Conservation (phyloP, 2,113 vertebrate species). For the Geococcyx californianus region DNA sequence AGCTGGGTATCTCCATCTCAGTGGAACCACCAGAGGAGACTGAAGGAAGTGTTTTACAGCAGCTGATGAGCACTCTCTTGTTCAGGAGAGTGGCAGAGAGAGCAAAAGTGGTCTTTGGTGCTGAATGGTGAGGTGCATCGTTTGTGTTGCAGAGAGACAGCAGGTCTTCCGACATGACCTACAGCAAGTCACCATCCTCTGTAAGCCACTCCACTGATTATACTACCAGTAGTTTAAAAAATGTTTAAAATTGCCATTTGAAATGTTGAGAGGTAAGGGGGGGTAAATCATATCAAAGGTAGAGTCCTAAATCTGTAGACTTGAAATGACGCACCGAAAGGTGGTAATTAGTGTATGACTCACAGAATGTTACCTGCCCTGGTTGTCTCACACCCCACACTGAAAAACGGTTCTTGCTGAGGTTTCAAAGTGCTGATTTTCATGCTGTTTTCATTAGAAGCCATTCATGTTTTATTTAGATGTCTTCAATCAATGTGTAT, state of each 20-base stretch:
- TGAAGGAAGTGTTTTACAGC: neutral
- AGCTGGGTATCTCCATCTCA: neutral
- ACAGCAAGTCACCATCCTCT: neutral
- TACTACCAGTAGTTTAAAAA: neutral
- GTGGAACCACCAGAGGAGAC: neutral
- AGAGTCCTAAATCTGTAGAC: neutral
- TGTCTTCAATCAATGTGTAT: conserved; percentile 19
- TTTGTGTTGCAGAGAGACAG: neutral
- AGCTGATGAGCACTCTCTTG: neutral
- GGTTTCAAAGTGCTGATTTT: conserved; percentile 20
- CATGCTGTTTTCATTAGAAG: conserved; percentile 33
- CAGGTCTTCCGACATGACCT: neutral
- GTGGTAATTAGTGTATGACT: neutral
- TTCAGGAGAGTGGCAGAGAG: neutral
- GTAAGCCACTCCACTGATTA: neutral
- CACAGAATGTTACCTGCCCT: neutral
- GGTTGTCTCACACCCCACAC: neutral
- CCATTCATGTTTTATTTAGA: conserved; percentile 48
- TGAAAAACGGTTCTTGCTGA: neutral
- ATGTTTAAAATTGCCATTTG: neutral
- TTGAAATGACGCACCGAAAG: neutral
- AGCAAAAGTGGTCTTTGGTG: neutral
- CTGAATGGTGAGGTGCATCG: neutral
- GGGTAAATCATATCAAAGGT: neutral
- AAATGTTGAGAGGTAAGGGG: neutral